Evolutionary conservation across 2,888 invertebrate species (phyloP), one percentile per base, ranked within the genome.

Genomic region (Boloria euphrosyne): DNA sequence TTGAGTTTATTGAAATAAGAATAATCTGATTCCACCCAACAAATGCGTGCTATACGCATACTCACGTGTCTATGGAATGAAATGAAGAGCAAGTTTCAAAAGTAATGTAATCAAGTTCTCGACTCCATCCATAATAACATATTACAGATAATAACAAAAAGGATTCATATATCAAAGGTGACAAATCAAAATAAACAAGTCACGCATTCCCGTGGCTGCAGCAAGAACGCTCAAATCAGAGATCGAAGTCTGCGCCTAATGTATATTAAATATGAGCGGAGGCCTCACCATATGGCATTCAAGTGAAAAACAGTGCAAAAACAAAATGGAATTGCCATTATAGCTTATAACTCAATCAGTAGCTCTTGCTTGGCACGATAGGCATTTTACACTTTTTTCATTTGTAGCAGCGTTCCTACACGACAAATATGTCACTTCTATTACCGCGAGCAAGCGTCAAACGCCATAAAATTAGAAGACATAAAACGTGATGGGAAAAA

Each of bases 271-370:
- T 89, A 88, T 88, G 86, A 83, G 83, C 80, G 80, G 76, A 78
- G 76, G 78, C 76, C 73, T 75, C 76, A 67, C 76, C 75, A 78
- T 76, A 79, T 79, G 84, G 85, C 80, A 87, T 86, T 84, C 86
- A 86, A 84, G 85, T 86, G 87, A 89, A 88, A 88, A 90, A 90
- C 86, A 79, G 76, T 78, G 84, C 87, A 90, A 90, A 89, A 90
- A 90, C 88, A 79, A 82, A 84, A 85, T 86, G 85, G 84, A 85
- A 83, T 85, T 80, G 87, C 87, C 86, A 89, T 90, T 89, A 88
- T 88, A 87, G 86, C 86, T 90, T 89, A 91, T 91, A 90, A 91
- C 90, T 90, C 90, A 90, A 91, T 90, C 90, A 90, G 83, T 78
- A 71, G 78, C 71, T 78, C 68, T 38, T 80, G 80, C 73, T 77